Conservation (phyloP, 2,797 vertebrate species). For the Gallirallus australis region DNA sequence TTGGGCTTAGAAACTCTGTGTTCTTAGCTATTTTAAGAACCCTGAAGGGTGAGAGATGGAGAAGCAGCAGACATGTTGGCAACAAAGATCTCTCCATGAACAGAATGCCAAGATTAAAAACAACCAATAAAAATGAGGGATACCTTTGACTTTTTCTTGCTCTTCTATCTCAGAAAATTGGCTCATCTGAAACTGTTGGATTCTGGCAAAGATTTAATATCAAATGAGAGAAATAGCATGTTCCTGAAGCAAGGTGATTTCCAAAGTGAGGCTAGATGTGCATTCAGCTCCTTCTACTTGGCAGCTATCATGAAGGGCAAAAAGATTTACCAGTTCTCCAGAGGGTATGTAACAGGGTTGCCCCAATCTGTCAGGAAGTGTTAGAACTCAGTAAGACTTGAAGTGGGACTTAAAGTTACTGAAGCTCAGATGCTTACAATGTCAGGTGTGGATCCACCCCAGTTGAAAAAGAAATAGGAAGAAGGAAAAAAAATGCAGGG, state of each 20-base stretch:
- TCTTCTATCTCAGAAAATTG: slow-evolving; percentile 60
- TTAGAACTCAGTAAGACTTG: slow-evolving; percentile 44
- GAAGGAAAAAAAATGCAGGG: neutral
- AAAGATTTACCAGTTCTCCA: slow-evolving; percentile 50
- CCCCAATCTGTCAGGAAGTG: slow-evolving; percentile 63
- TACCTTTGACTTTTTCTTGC: slow-evolving; percentile 66
- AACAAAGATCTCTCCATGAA: slow-evolving; percentile 55
- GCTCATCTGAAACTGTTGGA: slow-evolving; percentile 59
- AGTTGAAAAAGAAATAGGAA: neutral
- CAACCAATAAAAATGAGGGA: neutral
- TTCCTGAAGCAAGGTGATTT: slow-evolving; percentile 58
- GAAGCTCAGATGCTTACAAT: slow-evolving; percentile 47
- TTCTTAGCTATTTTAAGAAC: slow-evolving; percentile 74
- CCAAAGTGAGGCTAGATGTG: slow-evolving; percentile 53
- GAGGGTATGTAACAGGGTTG: slow-evolving; percentile 62
- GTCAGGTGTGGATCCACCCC: slow-evolving; percentile 42
- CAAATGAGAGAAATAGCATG: slow-evolving; percentile 58
- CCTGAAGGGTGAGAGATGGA: slow-evolving; percentile 68
- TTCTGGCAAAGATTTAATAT: slow-evolving; percentile 61
- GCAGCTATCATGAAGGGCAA: slow-evolving; percentile 49
- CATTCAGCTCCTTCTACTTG: slow-evolving; percentile 58
- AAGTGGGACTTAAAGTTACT: slow-evolving; percentile 57
- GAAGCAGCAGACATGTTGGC: slow-evolving; percentile 72
- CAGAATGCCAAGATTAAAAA: slow-evolving; percentile 69
- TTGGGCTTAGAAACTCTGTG: slow-evolving; percentile 61